These are phyloP conservation scores for Lethocerus indicus DNA, from an alignment of 1,140 invertebrate species.

Conservation along the genomic window DNA sequence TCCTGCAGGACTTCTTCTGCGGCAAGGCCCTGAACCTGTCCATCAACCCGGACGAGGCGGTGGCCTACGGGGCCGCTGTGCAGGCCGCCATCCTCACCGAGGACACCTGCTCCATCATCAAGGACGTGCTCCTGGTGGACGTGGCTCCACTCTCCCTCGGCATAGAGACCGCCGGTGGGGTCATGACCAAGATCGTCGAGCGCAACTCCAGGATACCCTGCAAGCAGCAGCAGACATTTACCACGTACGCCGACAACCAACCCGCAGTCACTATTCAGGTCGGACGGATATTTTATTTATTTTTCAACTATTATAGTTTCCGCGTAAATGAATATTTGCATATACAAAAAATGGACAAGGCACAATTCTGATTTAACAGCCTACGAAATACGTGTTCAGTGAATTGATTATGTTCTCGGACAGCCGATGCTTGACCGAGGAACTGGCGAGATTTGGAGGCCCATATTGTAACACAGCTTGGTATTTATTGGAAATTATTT, in stretches of 20 bases:
- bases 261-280: conserved; percentile 61
- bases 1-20: conserved; percentile 39
- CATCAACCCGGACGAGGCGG: conserved; percentile 65
- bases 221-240: conserved; percentile 42
- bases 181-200: conserved; percentile 43
- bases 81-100: conserved; percentile 59
- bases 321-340: no score
- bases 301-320: no score
- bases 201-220: conserved; percentile 42
- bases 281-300: no score
- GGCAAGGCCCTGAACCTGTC: conserved; percentile 48
- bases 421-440: no score
- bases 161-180: conserved; percentile 24
- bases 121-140: conserved; percentile 34
- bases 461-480: no score
- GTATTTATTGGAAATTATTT: no score
- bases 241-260: conserved; percentile 52
- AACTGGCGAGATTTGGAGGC: no score
- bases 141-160: conserved; percentile 30
- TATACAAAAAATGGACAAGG: no score
- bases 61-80: conserved; percentile 52
- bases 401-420: no score
- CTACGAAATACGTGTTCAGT: no score
- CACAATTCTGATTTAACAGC: no score
- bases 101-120: conserved; percentile 32